phyloP scores from a whole-genome alignment of 2,113 vertebrate genomes.

The Thermophis baileyi region DNA sequence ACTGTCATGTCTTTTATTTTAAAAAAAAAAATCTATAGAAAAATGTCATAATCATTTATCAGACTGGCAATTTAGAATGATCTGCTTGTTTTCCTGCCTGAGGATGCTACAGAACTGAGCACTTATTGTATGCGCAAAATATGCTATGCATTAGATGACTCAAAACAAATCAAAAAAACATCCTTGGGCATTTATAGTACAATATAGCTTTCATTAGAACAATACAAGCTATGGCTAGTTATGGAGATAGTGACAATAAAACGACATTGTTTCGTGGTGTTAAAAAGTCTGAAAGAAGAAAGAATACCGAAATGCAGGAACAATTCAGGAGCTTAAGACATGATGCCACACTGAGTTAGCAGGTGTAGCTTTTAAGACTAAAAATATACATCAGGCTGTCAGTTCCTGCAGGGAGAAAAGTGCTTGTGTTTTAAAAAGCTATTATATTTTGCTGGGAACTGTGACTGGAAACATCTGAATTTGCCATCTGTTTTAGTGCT shows the following conservation, averaged over 20 bases:
- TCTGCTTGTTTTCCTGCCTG: background rate
- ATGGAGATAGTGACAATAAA: background rate
- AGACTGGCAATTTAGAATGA: background rate
- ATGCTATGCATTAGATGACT: background rate
- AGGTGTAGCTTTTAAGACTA: constrained; percentile 14
- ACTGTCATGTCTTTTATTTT: background rate
- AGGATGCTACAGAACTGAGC: background rate
- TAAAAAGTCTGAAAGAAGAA: background rate
- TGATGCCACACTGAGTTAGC: background rate
- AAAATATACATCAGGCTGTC: constrained; percentile 33
- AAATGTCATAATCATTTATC: background rate
- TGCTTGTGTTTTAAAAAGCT: background rate
- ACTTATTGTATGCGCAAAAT: background rate
- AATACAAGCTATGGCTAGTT: background rate
- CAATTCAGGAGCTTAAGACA: background rate
- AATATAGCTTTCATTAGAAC: background rate
- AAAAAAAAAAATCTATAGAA: background rate
- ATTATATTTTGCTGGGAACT: constrained; percentile 25
- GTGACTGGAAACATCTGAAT: constrained; percentile 27
- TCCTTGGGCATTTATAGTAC: background rate
- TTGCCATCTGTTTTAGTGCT: constrained; percentile 38
- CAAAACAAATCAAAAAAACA: background rate
- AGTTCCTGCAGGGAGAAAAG: constrained; percentile 6
- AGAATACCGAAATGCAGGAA: background rate
- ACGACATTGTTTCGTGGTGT: background rate